phyloP scores from a whole-genome alignment of 2,113 vertebrate species.

The Oreotragus oreotragus region DNA sequence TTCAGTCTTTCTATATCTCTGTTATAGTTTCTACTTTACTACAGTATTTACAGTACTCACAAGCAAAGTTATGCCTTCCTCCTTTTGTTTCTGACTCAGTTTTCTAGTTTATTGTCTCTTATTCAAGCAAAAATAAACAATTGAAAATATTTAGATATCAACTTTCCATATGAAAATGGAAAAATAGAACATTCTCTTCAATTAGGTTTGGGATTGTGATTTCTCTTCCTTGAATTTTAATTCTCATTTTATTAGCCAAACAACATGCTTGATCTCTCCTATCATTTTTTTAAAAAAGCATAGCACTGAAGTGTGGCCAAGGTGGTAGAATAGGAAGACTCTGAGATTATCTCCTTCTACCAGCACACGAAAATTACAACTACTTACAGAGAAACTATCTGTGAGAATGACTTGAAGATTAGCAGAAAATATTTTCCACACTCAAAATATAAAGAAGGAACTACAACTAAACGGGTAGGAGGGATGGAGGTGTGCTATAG shows the following conservation, averaged over 20 bases:
- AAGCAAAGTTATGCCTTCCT: neutral
- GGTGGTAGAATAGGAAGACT: neutral
- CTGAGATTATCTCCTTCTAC: neutral
- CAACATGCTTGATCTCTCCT: neutral
- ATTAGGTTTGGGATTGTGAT: neutral
- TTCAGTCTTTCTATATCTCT: neutral
- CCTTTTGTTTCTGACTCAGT: neutral
- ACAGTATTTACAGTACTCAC: neutral
- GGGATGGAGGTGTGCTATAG: neutral
- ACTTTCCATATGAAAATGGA: neutral
- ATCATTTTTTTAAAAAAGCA: neutral
- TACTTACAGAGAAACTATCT: neutral
- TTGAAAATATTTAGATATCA: neutral
- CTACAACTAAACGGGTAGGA: neutral
- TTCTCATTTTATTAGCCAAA: neutral
- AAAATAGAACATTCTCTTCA: neutral
- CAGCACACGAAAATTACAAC: neutral
- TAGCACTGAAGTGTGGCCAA: neutral
- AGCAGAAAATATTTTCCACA: neutral
- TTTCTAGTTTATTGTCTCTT: constrained; percentile 2
- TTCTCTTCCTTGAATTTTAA: neutral
- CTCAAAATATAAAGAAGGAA: neutral
- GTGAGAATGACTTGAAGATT: neutral
- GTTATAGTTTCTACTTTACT: constrained; percentile 16
- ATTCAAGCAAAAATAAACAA: neutral